Evolutionary conservation across 2,113 vertebrate species (phyloP).

Genomic region (Oncorhynchus keta): DNA sequence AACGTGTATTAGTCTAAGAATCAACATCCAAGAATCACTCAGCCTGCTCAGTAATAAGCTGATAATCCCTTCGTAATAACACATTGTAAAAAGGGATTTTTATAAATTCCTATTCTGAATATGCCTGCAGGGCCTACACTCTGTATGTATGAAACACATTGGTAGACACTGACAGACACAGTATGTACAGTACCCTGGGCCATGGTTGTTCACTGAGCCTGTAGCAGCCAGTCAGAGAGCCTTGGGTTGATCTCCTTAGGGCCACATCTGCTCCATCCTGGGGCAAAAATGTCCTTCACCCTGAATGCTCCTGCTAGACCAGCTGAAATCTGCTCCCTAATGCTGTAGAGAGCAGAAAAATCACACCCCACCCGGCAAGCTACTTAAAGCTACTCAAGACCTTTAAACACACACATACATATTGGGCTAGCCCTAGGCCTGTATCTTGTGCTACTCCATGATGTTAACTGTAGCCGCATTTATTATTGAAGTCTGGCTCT

Average conservation of each 20-base stretch:
- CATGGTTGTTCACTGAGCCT: too few species aligned
- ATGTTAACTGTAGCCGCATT: neutral
- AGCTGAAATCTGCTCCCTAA: constrained; percentile 47
- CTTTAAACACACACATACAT: constrained; percentile 35
- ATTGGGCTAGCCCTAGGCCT: constrained; percentile 49
- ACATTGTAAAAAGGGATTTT: too few species aligned
- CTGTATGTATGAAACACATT: too few species aligned
- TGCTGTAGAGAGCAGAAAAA: constrained; percentile 52
- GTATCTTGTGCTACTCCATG: constrained; percentile 30
- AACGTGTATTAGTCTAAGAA: too few species aligned
- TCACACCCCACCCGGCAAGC: constrained; percentile 49
- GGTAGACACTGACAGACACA: too few species aligned
- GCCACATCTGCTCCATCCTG: neutral
- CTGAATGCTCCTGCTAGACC: constrained; percentile 39
- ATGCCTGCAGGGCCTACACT: too few species aligned
- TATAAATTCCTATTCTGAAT: too few species aligned
- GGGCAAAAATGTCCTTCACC: constrained; percentile 24
- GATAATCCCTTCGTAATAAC: too few species aligned
- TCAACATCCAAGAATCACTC: too few species aligned
- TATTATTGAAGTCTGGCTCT: neutral
- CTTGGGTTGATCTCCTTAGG: neutral
- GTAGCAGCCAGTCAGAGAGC: too few species aligned
- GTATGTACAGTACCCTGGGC: too few species aligned
- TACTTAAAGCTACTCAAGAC: constrained; percentile 57
- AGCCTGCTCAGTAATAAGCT: too few species aligned